These are phyloP conservation scores for Antheraea yamamai DNA, from an alignment of 2,888 invertebrate species.

Conservation along the genomic window DNA sequence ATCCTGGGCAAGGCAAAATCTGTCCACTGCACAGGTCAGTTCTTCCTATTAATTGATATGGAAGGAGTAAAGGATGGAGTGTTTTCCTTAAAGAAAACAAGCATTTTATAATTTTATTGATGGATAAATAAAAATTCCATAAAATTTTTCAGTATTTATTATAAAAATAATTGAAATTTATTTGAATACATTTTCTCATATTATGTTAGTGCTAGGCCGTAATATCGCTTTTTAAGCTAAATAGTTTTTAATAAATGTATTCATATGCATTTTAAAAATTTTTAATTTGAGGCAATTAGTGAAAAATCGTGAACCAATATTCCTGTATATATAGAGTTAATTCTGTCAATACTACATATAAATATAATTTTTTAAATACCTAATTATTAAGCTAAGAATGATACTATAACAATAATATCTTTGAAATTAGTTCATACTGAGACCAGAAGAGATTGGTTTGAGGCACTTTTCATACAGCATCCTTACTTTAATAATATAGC, in stretches of 20 bases:
- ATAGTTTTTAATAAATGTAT: conserved; percentile 27
- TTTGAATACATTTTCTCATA: conserved; percentile 59
- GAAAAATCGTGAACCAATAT: not conserved
- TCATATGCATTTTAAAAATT: not conserved
- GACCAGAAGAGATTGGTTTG: not conserved
- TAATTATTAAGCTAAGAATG: not conserved
- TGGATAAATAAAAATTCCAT: conserved; percentile 38
- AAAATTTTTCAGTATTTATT: conserved; percentile 57
- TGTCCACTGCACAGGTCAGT: not conserved
- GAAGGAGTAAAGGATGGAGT: not conserved
- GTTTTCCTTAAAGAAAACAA: not conserved
- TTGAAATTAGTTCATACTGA: not conserved
- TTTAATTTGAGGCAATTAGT: not conserved
- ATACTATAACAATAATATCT: not conserved
- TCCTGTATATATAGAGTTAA: not conserved
- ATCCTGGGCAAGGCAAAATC: too few species aligned
- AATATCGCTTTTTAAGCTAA: conserved; percentile 71
- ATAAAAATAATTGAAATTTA: conserved; percentile 78
- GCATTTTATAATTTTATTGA: not conserved
- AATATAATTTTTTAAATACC: not conserved
- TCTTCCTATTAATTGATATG: not conserved
- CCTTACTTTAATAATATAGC: not conserved
- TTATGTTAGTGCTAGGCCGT: conserved; percentile 68
- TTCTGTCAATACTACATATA: not conserved
- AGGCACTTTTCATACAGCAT: conserved; percentile 2